A percentile compares a stretch with the other conserved stretches of the same genome.
Conservation (phyloP, 2,113 vertebrate genomes). For the Xiphophorus maculatus region DNA sequence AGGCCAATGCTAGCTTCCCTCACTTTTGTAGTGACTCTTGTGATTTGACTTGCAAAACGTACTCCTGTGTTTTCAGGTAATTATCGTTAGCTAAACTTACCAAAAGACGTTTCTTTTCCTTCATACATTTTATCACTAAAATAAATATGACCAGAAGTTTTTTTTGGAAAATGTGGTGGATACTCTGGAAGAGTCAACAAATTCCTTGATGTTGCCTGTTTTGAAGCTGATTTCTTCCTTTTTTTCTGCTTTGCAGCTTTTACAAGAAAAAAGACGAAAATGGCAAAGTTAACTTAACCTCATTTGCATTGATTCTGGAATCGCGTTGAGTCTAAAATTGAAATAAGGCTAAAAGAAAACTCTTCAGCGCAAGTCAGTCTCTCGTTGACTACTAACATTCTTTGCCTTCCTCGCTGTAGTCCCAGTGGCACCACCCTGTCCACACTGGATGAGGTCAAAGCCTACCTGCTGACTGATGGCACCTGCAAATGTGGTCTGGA, state of each 20-base stretch:
- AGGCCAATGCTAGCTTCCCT: too few relatives aligned
- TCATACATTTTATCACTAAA: not conserved
- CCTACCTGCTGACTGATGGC: constrained; percentile 89
- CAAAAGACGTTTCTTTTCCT: too few relatives aligned
- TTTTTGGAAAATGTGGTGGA: too few relatives aligned
- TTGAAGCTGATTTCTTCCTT: too few relatives aligned
- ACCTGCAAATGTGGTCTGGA: constrained; percentile 94
- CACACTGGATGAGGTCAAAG: constrained; percentile 88
- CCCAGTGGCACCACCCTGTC: constrained; percentile 86
- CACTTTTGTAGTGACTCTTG: too few relatives aligned
- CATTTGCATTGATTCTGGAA: not conserved
- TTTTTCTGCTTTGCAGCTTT: not conserved
- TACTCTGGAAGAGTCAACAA: too few relatives aligned
- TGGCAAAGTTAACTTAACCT: not conserved
- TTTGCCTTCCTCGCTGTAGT: constrained; percentile 65
- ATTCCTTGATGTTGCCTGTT: too few relatives aligned
- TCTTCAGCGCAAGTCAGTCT: not conserved
- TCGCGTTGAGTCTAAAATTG: not conserved
- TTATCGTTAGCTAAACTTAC: too few relatives aligned
- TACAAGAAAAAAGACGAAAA: not conserved
- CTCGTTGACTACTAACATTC: not conserved
- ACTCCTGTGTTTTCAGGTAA: too few relatives aligned
- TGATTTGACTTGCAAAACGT: too few relatives aligned
- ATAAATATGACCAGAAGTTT: too few relatives aligned
- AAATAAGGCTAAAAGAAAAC: not conserved